Evolutionary conservation across 1,140 invertebrate species (phyloP).

Genomic region (Vanessa tameamea): DNA sequence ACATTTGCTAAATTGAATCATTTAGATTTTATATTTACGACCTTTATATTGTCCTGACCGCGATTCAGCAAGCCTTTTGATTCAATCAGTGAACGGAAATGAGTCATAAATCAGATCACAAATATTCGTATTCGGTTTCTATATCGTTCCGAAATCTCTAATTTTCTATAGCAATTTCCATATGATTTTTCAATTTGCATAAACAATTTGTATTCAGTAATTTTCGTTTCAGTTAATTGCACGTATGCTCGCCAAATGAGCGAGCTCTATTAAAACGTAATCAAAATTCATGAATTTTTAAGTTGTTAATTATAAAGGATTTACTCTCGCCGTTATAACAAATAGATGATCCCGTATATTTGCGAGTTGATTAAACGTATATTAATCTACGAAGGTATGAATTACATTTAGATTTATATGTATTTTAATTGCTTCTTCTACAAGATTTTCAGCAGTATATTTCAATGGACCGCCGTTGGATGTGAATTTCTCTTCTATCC

Average conservation of each 20-base stretch:
- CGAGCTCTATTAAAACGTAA: conserved; percentile 25
- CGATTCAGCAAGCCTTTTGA: conserved; percentile 11
- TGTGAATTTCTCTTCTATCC: conserved; percentile 65
- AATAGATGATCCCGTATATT: conserved; percentile 25
- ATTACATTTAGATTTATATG: conserved; percentile 62
- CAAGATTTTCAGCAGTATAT: conserved; percentile 61
- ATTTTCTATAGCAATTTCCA: conserved; percentile 8
- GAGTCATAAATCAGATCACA: conserved; percentile 4
- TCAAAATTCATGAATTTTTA: conserved; percentile 40
- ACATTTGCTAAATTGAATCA: not conserved
- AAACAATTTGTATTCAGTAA: conserved; percentile 23
- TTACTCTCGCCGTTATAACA: conserved; percentile 26
- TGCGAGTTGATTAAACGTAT: conserved; percentile 47
- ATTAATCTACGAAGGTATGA: conserved; percentile 43
- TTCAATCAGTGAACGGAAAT: not conserved
- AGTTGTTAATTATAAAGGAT: conserved; percentile 32
- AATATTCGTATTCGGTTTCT: not conserved
- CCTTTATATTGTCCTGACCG: not conserved
- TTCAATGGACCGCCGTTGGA: conserved; percentile 51
- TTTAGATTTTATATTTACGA: not conserved
- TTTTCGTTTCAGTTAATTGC: conserved; percentile 22
- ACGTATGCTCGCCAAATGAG: conserved; percentile 30
- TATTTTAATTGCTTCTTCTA: conserved; percentile 74
- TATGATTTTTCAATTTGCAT: conserved; percentile 18
- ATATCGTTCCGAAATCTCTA: conserved; percentile 13